phyloP scores from a whole-genome alignment of 2,888 invertebrate species.

The Eutolmus rufibarbis region DNA sequence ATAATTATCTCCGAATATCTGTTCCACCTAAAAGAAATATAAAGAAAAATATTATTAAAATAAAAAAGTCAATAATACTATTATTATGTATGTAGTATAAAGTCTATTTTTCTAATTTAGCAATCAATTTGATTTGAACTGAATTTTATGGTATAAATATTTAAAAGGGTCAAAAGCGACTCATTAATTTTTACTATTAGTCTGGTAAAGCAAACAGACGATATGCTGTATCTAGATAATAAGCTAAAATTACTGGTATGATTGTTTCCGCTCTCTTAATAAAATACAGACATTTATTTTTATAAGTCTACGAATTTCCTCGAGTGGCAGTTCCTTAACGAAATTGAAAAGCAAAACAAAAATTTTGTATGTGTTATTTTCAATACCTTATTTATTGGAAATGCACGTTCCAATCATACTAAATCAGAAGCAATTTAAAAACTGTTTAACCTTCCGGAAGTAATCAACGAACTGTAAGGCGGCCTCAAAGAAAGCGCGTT shows the following conservation, averaged over 20 bases:
- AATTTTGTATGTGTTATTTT: background rate
- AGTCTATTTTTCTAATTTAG: too few relatives aligned
- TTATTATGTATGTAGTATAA: too few relatives aligned
- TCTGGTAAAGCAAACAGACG: background rate
- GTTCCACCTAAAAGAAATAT: conserved; percentile 32
- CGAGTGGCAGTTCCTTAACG: background rate
- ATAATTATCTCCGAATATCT: conserved; percentile 54
- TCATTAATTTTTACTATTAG: too few relatives aligned
- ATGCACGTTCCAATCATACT: background rate
- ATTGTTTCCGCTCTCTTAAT: background rate
- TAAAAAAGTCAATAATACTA: too few relatives aligned
- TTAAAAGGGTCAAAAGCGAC: background rate
- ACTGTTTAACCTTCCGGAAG: background rate
- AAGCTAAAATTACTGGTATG: background rate
- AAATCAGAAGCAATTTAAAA: background rate
- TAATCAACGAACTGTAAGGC: background rate
- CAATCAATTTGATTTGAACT: too few relatives aligned
- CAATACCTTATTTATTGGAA: background rate
- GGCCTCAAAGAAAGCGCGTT: background rate
- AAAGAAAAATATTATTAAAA: background rate
- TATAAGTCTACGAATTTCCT: background rate
- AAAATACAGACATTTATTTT: background rate
- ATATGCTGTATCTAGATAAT: background rate
- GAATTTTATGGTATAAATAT: background rate
- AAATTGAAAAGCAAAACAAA: background rate